Evolutionary conservation across 2,888 invertebrate species (phyloP), one percentile per base, ranked within the genome.

Genomic region (Amphimallon solstitiale): DNA sequence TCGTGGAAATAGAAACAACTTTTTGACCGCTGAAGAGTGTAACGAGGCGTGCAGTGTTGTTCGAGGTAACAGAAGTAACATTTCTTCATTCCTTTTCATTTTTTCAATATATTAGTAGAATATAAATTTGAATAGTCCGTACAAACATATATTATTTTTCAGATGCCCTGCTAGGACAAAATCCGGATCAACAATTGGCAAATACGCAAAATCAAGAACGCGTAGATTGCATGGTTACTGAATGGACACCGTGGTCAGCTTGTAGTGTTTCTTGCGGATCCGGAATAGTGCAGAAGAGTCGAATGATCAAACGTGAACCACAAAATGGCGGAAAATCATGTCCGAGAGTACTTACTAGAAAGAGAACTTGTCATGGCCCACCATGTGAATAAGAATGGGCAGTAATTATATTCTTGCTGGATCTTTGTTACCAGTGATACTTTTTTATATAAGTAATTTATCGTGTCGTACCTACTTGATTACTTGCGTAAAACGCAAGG

Each of bases 1-100:
- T 73, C 87, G 95, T 65, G 97, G 97, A 40, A 96, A 94, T 82
- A 87, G 89, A 76, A 98, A 98, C 84, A 96, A 95, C 83, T 98
- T 97, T 85, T 86, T 92, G 68, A 90, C 91, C 10, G 86, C 87
- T 72, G 87, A 90, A 23, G 93, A 94, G 77, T 96, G 96, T 78
- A 85, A 86, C 72, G 84, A 84, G 72, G 89, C 91, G 5, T 95
- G 95, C 79, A 84, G 84, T 38, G 82, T 87, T 12, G 83, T 91
- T 37, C 83, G 86, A 77, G 88, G 89, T 88, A 72, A 29, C 29
- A 7, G 29, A 29, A 29, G 9, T 7, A 4, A 23, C 23, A 23
- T 23, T 23, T 2, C 23, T 23, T 23, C 5, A 5, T 23, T 23
- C 23, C 5, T 2, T 23, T n/a, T n/a, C n/a, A n/a, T n/a, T n/a